A percentile compares a stretch with the other conserved stretches of the same genome.
Conservation (phyloP, 2,888 invertebrate genomes). For the Nebria brevicollis region DNA sequence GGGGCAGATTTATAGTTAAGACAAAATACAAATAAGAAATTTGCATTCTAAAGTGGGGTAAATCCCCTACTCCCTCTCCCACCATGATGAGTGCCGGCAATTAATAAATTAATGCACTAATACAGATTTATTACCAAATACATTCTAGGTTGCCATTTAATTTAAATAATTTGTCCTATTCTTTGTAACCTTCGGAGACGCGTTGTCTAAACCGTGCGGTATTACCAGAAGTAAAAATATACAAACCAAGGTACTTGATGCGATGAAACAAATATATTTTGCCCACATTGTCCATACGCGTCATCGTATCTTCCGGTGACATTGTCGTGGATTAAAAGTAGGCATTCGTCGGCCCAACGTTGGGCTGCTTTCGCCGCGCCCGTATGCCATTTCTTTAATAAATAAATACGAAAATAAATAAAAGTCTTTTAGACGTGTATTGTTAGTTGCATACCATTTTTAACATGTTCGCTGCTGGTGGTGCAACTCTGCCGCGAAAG, state of each 20-base stretch:
- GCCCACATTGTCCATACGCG: conserved; percentile 78
- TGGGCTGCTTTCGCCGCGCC: conserved; percentile 79
- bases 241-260: conserved; percentile 82
- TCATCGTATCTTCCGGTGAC: conserved; percentile 73
- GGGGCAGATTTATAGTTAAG: no score
- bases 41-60: no score
- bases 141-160: background rate
- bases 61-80: no score
- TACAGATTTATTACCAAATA: conserved; percentile 33
- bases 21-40: no score
- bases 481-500: conserved; percentile 78
- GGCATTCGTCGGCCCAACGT: conserved; percentile 77
- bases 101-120: background rate
- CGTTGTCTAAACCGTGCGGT: background rate
- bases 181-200: background rate
- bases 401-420: background rate
- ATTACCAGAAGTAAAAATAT: conserved; percentile 15
- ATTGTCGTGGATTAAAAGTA: conserved; percentile 76
- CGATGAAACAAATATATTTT: conserved; percentile 84
- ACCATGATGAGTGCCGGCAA: no score
- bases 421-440: background rate
- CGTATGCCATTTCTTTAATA: conserved; percentile 76
- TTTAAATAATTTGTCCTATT: background rate
- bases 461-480: conserved; percentile 83
- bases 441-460: conserved; percentile 69